Evolutionary conservation across 2,113 vertebrate species (phyloP).

Genomic region (Microtus ochrogaster): DNA sequence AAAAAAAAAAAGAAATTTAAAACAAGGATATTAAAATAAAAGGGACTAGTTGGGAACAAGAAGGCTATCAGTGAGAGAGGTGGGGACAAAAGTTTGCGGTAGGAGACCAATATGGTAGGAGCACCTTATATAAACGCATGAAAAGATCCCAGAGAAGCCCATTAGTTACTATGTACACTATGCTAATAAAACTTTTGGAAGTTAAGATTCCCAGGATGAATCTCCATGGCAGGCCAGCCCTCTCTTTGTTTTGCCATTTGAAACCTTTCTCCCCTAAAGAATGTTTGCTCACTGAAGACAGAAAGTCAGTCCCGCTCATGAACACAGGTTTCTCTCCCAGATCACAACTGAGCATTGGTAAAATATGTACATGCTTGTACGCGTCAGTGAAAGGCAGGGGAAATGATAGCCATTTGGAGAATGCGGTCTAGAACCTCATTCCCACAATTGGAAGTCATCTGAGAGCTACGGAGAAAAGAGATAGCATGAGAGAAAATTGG

Average conservation of each 20-base stretch:
- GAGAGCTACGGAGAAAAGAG: background rate
- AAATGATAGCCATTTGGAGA: background rate
- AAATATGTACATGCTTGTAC: background rate
- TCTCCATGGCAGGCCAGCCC: background rate
- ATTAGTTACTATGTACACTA: background rate
- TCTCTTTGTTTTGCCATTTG: background rate
- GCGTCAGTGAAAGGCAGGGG: background rate
- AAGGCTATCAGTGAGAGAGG: background rate
- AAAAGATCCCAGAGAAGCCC: too few relatives aligned
- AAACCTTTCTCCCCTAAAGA: background rate
- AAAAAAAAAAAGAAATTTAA: background rate
- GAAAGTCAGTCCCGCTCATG: background rate
- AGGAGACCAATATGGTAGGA: too few relatives aligned
- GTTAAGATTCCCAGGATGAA: background rate
- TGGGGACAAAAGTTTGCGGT: fast-evolving
- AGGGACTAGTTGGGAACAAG: too few relatives aligned
- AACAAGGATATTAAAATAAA: background rate
- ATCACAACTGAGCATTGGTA: background rate
- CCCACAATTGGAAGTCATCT: background rate
- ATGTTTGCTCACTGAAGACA: background rate
- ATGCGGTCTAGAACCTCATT: background rate
- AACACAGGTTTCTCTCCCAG: background rate
- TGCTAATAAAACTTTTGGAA: background rate
- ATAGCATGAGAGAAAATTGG: background rate
- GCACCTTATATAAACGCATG: too few relatives aligned